Evolutionary conservation across 1,140 invertebrate species (phyloP).

Genomic region (Drosophila kurseongensis): DNA sequence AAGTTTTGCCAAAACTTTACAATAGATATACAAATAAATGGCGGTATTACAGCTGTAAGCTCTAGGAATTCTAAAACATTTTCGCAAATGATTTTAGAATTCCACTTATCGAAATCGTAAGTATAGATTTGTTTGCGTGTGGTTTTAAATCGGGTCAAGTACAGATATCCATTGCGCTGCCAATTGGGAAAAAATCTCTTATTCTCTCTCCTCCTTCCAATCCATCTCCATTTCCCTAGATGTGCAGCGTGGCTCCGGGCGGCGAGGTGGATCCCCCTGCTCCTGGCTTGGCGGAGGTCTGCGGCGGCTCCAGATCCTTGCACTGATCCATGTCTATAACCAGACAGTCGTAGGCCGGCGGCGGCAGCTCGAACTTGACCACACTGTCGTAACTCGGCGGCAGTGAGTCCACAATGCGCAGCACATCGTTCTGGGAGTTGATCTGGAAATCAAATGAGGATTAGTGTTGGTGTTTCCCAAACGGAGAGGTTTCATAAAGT

Average conservation of each 20-base stretch:
- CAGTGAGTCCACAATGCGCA: slow-evolving; percentile 80
- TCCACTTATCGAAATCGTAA: slow-evolving; percentile 3
- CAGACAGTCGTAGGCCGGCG: slow-evolving; percentile 78
- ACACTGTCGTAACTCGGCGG: slow-evolving; percentile 82
- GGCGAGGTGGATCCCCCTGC: slow-evolving; percentile 21
- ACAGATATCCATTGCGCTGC: slow-evolving; percentile 33
- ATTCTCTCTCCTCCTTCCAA: slow-evolving; percentile 41
- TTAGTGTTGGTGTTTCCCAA: background rate
- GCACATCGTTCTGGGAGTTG: slow-evolving; percentile 83
- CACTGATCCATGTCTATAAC: slow-evolving; percentile 73
- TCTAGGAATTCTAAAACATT: too few species aligned
- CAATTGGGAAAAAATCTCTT: slow-evolving; percentile 55
- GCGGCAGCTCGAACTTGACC: slow-evolving; percentile 76
- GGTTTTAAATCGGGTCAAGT: slow-evolving; percentile 27
- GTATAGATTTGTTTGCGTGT: slow-evolving; percentile 3
- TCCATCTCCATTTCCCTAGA: slow-evolving; percentile 20
- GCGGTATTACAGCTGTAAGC: background rate
- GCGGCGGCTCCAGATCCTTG: slow-evolving; percentile 58
- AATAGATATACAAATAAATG: slow-evolving; percentile 14
- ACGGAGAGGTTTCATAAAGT: too few species aligned
- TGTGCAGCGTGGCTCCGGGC: slow-evolving; percentile 54
- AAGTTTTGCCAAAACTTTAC: slow-evolving; percentile 10
- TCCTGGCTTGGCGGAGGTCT: slow-evolving; percentile 50
- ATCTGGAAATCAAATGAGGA: slow-evolving; percentile 47
- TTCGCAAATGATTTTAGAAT: background rate